Percentiles rank a stretch among this genome's conserved stretches.
Evolutionary conservation across 2,888 invertebrate species (phyloP).

Genomic region (Stenchaetothrips biformis): DNA sequence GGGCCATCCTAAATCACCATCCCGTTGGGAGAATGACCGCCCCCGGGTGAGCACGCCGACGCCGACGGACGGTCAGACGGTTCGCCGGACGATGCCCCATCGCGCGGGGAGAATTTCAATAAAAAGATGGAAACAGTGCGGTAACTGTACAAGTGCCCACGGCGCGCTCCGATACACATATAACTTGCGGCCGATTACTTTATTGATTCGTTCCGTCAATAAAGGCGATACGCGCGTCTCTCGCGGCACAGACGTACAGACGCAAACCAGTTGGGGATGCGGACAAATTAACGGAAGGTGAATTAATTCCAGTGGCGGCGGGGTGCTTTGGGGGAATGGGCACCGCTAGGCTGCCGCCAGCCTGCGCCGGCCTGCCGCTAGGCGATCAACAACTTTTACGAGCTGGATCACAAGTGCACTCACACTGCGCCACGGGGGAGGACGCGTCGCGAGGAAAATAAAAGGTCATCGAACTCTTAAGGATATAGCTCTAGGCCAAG

Average conservation of each 20-base stretch:
- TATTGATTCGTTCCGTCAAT: conserved; percentile 23
- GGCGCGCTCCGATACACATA: neutral
- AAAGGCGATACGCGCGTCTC: neutral
- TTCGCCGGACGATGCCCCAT: neutral
- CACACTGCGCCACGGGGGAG: neutral
- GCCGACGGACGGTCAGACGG: neutral
- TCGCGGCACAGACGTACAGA: neutral
- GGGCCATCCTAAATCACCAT: conserved; percentile 4
- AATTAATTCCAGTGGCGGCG: neutral
- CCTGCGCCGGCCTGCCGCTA: neutral
- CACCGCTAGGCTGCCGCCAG: neutral
- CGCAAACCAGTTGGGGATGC: conserved; percentile 1
- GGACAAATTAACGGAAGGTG: conserved; percentile 15
- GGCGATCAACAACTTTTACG: neutral
- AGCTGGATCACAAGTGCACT: neutral
- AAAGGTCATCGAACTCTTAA: too few species aligned
- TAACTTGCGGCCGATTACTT: conserved; percentile 1
- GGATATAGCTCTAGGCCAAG: too few species aligned
- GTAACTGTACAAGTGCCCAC: neutral
- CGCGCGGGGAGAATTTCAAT: neutral
- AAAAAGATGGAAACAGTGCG: neutral
- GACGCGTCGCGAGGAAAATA: neutral
- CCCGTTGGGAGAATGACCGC: neutral
- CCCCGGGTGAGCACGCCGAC: neutral
- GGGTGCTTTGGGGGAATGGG: neutral